phyloP scores from a whole-genome alignment of 2,113 vertebrate species.

The Rhegmatorhina hoffmannsi region DNA sequence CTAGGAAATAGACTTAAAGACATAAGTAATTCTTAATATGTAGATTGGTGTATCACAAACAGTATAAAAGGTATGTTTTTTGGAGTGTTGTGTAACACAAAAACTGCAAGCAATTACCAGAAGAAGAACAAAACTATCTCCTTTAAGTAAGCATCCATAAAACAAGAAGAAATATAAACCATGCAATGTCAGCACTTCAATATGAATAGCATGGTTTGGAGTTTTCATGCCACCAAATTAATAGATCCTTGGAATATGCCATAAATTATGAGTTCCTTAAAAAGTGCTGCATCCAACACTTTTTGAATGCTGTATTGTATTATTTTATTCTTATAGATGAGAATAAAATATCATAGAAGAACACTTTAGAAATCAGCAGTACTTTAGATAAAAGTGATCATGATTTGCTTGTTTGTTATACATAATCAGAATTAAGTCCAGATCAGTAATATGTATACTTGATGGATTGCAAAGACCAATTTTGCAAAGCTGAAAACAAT shows the following conservation, averaged over 20 bases:
- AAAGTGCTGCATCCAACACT: slow-evolving; percentile 31
- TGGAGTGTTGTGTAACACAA: neutral
- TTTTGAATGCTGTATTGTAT: neutral
- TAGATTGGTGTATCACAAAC: neutral
- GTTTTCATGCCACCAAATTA: slow-evolving; percentile 34
- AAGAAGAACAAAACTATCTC: neutral
- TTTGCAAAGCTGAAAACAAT: slow-evolving; percentile 63
- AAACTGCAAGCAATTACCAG: neutral
- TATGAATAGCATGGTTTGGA: neutral
- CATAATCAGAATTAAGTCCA: slow-evolving; percentile 40
- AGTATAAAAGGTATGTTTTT: neutral
- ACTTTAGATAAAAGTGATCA: slow-evolving; percentile 11
- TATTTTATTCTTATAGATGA: neutral
- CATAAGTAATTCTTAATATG: neutral
- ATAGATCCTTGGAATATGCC: slow-evolving; percentile 3
- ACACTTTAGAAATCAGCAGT: neutral
- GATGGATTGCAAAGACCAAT: slow-evolving; percentile 27
- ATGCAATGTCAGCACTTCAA: slow-evolving; percentile 35
- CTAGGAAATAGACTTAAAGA: neutral
- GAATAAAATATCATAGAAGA: slow-evolving; percentile 12
- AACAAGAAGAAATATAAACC: slow-evolving; percentile 20
- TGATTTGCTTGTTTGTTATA: slow-evolving; percentile 29
- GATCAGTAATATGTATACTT: slow-evolving; percentile 21
- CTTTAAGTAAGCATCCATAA: neutral
- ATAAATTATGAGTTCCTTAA: slow-evolving; percentile 25